Evolutionary conservation across 1,140 invertebrate species (phyloP).

Genomic region (Stenopsyche tienmushanensis): DNA sequence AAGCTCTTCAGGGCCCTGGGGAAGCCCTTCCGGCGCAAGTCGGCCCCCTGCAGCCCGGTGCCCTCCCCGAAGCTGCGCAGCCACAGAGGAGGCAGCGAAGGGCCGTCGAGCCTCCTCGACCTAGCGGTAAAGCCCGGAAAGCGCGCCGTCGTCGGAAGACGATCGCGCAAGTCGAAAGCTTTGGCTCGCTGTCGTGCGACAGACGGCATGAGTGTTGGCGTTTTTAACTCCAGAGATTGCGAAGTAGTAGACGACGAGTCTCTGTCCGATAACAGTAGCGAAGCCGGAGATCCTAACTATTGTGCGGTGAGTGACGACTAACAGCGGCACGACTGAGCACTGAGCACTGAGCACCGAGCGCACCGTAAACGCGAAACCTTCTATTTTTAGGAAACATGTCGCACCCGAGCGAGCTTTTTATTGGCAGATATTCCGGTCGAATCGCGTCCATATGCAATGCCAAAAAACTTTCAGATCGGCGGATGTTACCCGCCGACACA

Average conservation of each 20-base stretch:
- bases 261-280: constrained; percentile 35
- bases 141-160: constrained; percentile 46
- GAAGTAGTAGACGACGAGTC: constrained; percentile 25
- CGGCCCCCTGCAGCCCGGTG: constrained; percentile 63
- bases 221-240: constrained; percentile 27
- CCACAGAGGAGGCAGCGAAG: constrained; percentile 55
- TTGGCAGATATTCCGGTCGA: background rate
- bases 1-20: constrained; percentile 60
- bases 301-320: constrained; percentile 39
- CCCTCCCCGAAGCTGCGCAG: constrained; percentile 52
- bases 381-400: background rate
- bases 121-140: constrained; percentile 45
- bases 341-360: background rate
- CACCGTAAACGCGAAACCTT: background rate
- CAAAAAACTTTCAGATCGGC: constrained; percentile 20
- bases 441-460: constrained; percentile 9
- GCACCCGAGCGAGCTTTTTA: background rate
- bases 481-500: constrained; percentile 23
- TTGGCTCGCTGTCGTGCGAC: constrained; percentile 15
- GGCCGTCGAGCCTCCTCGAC: constrained; percentile 43
- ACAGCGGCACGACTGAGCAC: constrained; percentile 10
- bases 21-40: constrained; percentile 66
- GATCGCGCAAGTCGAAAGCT: constrained; percentile 41
- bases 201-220: constrained; percentile 21
- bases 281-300: constrained; percentile 30